Base-by-base conservation (phyloP, 2,113 vertebrate species). In the Tenebrosternarchus preto region DNA sequence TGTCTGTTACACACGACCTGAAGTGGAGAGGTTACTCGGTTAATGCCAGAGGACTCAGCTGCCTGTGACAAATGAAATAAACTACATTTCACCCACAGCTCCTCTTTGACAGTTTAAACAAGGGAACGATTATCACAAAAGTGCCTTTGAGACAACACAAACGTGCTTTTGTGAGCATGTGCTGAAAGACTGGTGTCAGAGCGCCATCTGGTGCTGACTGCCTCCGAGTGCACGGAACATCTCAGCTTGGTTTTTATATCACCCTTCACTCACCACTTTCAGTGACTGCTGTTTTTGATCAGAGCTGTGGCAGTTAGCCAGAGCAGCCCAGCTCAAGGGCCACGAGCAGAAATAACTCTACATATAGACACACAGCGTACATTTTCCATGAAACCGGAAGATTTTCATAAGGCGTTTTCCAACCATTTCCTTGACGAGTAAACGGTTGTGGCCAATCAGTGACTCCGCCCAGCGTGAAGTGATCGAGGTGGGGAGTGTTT, bases 1-100 rank as follows among this genome's bases (percentile, higher is more conserved):
- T 99, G 85, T 99, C 98, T 19, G 97, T 99, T 81, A 99, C 94
- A 43, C 98, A 99, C 6, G 98, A 99, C 91, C 98, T 99, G 6
- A 72, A n/a, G 11, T 72, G 78, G 74, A 86, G 15, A 88, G 31
- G 55, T 66, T 29, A 25, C 8, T 50, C 20, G 11, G 15, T 43
- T 15, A 29, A 7, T 59, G 16, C 50, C n/a, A 24, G 4, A 67
- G 9, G 4, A 20, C 43, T 39, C 36, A 39, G 36, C 3, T 39
- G 36, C n/a, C n/a, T n/a, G n/a, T 39, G 39, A 12, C 3, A 57
- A 66, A 66, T 31, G 1, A 29, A 4, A 64, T 19, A 31, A 31
- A 64, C 5, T 16, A 63, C 11, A 29, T 33, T 63, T 66, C 64
- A 68, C 33, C n/a, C 33, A 39, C 17, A 22, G 17, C 29, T 19